Conservation (phyloP, 2,113 vertebrate species). For the Motacilla tschutschensis region DNA sequence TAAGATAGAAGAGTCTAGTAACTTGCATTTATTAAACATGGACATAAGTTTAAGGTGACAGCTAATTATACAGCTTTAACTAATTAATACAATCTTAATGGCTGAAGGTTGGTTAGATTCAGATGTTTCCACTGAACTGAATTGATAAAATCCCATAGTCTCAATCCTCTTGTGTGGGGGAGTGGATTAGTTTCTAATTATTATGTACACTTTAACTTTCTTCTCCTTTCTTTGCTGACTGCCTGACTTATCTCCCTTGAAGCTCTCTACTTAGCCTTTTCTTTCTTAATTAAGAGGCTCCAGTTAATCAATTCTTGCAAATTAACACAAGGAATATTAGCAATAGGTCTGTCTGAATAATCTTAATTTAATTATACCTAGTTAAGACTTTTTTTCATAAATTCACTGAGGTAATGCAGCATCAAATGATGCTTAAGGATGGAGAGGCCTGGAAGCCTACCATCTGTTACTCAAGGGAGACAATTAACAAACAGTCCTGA, state of each 20-base stretch:
- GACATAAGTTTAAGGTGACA: slow-evolving; percentile 33
- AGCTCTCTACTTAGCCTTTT: slow-evolving; percentile 40
- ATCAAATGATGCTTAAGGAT: neutral
- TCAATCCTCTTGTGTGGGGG: neutral
- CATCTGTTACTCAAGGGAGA: neutral
- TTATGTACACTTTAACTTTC: slow-evolving; percentile 24
- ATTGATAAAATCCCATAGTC: neutral
- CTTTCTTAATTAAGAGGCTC: slow-evolving; percentile 50
- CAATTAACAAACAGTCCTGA: neutral
- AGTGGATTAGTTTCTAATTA: slow-evolving; percentile 30
- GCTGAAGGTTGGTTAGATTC: neutral
- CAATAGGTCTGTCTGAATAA: slow-evolving; percentile 33
- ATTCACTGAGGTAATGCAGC: neutral
- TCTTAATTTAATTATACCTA: slow-evolving; percentile 47
- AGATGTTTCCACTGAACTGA: neutral
- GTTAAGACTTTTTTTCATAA: neutral
- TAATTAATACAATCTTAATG: slow-evolving; percentile 10
- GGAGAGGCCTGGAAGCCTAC: neutral
- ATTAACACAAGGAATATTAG: slow-evolving; percentile 45
- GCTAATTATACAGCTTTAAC: slow-evolving; percentile 36
- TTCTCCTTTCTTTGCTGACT: slow-evolving; percentile 30
- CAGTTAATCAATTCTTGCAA: slow-evolving; percentile 46
- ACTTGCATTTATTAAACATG: slow-evolving; percentile 11
- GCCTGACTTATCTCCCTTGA: slow-evolving; percentile 36
- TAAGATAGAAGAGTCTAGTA: neutral